phyloP scores from a whole-genome alignment of 2,888 invertebrate genomes.

The Muscina levida region DNA sequence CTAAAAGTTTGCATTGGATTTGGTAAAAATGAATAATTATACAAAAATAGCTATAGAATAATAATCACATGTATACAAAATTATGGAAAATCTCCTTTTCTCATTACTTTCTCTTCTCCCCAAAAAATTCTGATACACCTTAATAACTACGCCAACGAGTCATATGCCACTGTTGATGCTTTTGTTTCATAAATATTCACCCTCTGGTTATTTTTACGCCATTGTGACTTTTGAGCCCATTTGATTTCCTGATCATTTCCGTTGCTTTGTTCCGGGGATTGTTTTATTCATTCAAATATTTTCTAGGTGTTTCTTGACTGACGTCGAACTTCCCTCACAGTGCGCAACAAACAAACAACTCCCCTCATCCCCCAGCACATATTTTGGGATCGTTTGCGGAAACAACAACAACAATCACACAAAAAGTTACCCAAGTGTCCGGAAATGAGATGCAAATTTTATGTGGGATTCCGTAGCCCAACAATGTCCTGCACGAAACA shows the following conservation, averaged over 20 bases:
- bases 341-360: constrained; percentile 42
- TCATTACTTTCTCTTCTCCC: no score
- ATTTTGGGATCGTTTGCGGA: constrained; percentile 27
- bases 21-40: no score
- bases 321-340: constrained; percentile 48
- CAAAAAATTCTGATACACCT: no score
- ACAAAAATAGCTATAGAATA: no score
- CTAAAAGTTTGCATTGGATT: no score
- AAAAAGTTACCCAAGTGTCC: constrained; percentile 74
- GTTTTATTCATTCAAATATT: constrained; percentile 13
- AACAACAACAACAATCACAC: constrained; percentile 18
- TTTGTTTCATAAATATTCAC: not conserved
- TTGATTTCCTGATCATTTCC: constrained; percentile 68
- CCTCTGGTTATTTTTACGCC: constrained; percentile 7
- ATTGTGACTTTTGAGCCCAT: constrained; percentile 14
- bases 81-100: no score
- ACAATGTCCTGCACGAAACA: constrained; percentile 73
- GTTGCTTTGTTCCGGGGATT: constrained; percentile 38
- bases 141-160: no score
- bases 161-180: no score
- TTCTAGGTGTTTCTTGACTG: constrained; percentile 52
- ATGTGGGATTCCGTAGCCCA: constrained; percentile 77
- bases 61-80: no score
- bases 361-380: constrained; percentile 39
- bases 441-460: constrained; percentile 80